Evolutionary conservation across 2,797 vertebrate genomes (phyloP).

Genomic region (Meriones psammophilus): DNA sequence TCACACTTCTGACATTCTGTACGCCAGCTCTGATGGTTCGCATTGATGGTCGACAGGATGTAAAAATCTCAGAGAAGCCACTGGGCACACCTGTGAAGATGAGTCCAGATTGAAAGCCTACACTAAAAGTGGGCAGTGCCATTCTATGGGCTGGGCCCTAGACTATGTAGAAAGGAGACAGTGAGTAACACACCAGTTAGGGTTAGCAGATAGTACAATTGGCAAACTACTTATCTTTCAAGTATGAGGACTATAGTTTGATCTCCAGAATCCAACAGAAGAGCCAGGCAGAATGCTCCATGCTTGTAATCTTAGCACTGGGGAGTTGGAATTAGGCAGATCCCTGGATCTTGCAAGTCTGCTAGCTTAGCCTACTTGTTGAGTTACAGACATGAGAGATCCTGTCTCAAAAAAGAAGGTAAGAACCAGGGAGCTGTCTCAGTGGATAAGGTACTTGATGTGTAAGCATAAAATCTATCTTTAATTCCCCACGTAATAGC

Average conservation of each 20-base stretch:
- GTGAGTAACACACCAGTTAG: neutral
- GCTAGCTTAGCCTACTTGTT: neutral
- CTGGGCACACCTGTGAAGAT: neutral
- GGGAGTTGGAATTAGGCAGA: neutral
- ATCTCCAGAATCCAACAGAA: neutral
- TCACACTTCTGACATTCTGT: neutral
- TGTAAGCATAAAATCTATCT: neutral
- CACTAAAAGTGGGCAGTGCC: neutral
- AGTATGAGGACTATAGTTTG: neutral
- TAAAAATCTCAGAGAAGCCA: neutral
- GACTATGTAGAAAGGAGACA: neutral
- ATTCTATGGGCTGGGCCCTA: neutral
- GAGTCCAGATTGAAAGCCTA: neutral
- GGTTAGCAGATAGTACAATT: neutral
- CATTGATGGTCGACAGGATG: neutral
- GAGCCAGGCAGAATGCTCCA: neutral
- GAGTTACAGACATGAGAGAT: neutral
- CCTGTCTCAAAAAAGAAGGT: neutral
- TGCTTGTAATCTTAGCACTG: neutral
- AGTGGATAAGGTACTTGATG: neutral
- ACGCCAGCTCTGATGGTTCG: neutral
- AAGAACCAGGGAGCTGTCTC: neutral
- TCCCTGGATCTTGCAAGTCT: neutral
- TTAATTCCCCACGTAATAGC: neutral
- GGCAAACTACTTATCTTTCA: neutral